Conservation (phyloP, 2,888 invertebrate species). For the Tenodera sinensis region DNA sequence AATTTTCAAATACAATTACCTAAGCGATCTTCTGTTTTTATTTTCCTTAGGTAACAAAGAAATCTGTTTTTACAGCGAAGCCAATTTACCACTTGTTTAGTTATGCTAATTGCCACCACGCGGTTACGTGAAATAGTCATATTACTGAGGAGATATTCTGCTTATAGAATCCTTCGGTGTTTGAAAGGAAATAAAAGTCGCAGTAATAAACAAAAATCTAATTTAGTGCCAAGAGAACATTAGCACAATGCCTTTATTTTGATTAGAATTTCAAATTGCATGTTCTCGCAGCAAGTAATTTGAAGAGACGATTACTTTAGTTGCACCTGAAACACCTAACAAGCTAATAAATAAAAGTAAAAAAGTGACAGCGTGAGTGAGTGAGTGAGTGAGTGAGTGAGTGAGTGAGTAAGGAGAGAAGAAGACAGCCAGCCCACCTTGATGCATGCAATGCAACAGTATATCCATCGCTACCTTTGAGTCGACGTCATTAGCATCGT, state of each 20-base stretch:
- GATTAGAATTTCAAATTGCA: conserved; percentile 9
- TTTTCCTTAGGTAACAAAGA: background rate
- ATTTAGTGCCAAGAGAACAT: background rate
- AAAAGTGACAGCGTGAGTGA: background rate
- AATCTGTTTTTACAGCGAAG: background rate
- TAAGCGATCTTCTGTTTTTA: no score
- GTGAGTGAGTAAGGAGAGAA: no score
- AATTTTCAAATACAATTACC: no score
- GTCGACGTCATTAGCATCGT: no score
- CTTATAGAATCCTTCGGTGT: background rate
- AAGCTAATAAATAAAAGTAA: background rate
- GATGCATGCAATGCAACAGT: no score
- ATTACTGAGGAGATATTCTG: background rate
- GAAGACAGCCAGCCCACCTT: no score
- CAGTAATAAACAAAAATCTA: background rate
- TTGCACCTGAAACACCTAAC: conserved; percentile 9
- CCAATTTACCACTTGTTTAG: background rate
- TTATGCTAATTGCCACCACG: background rate
- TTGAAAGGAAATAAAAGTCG: background rate
- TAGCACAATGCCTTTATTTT: background rate
- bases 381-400: background rate
- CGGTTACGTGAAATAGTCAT: background rate
- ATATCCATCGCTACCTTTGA: no score
- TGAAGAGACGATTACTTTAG: background rate
- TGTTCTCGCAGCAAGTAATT: background rate